Evolutionary conservation across 2,888 invertebrate species (phyloP), one percentile per base, ranked within the genome.

Genomic region (Thera britannica): DNA sequence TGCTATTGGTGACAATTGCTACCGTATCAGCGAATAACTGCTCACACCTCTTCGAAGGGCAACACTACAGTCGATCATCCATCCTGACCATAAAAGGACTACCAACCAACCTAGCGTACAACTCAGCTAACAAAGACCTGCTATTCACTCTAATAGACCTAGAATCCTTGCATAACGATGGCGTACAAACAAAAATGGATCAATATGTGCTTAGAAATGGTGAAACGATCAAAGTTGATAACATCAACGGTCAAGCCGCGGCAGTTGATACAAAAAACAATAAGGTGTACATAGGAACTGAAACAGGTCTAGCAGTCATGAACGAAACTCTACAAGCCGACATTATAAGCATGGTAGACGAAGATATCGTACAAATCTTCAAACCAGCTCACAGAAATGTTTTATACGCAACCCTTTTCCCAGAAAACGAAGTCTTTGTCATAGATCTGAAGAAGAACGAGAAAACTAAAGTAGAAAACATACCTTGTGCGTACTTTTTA

Each of bases 171-270:
- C 88, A 90, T 73, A 78, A 91, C n/a, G 92, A 92, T 34, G 79
- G 90, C 3, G 82, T 90, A 1, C 92, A 93, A 71, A 93, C 93
- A 0, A 88, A 83, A 82, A 93, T 93, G 93, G 93, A 92, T 46
- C 93, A 93, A 70, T 93, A 92, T 35, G 70, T 91, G 0, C 70
- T 93, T 2, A 85, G 84, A 67, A 77, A 87, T 11, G 85, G 87
- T 35, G 79, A 79, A 68, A 86, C 90, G 0, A 85, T 87, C 2
- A 88, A 86, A 83, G 85, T 93, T 46, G 86, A 89, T 7, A 87
- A 89, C 62, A 73, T 93, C 0, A 87, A 87, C 1, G 93, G 93
- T 0, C 93, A 93, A 79, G 86, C 92, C 0, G 86, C 92, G 0
- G 91, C 92, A 0, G 83, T 93, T 0, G 93, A 93, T 66, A 72